phyloP scores from a whole-genome alignment of 37 sponge, comb jelly and placozoan genomes.

The Trichoplax adhaerens region DNA sequence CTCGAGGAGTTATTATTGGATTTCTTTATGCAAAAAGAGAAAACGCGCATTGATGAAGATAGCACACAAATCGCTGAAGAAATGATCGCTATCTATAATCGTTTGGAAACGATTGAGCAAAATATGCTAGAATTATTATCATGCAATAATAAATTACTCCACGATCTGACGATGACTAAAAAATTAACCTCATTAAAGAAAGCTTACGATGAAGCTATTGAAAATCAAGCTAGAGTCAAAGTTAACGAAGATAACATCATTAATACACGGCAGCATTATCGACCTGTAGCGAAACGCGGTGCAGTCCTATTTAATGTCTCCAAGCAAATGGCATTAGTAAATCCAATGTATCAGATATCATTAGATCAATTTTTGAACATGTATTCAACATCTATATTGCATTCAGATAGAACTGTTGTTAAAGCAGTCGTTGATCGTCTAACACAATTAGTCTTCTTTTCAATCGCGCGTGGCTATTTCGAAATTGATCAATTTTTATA shows the following conservation, averaged over 20 bases:
- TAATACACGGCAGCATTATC: slow-evolving; percentile 10
- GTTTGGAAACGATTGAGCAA: slow-evolving; percentile 8
- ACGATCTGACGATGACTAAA: slow-evolving; percentile 21
- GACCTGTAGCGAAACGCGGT: slow-evolving; percentile 10
- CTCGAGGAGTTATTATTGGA: slow-evolving; percentile 28
- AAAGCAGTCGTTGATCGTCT: slow-evolving; percentile 22
- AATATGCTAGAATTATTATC: slow-evolving; percentile 29
- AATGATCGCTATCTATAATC: slow-evolving; percentile 5
- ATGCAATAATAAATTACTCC: slow-evolving; percentile 7
- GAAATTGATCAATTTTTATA: slow-evolving; percentile 43
- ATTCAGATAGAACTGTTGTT: neutral
- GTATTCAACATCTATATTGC: slow-evolving; percentile 4
- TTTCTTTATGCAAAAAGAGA: slow-evolving; percentile 32
- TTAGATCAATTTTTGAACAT: slow-evolving; percentile 10
- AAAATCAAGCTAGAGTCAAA: slow-evolving; percentile 8
- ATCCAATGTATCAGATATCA: slow-evolving; percentile 17
- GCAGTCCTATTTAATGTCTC: slow-evolving; percentile 6
- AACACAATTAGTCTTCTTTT: slow-evolving; percentile 13
- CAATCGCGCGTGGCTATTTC: slow-evolving; percentile 35
- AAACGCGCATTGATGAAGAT: slow-evolving; percentile 28
- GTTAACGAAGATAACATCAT: slow-evolving; percentile 9
- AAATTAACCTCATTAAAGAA: slow-evolving; percentile 24
- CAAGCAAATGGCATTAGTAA: slow-evolving; percentile 10
- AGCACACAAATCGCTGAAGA: neutral
- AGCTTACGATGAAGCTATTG: slow-evolving; percentile 7